phyloP scores from a whole-genome alignment of 1,140 invertebrate genomes.

The Drosophila rhopaloa region DNA sequence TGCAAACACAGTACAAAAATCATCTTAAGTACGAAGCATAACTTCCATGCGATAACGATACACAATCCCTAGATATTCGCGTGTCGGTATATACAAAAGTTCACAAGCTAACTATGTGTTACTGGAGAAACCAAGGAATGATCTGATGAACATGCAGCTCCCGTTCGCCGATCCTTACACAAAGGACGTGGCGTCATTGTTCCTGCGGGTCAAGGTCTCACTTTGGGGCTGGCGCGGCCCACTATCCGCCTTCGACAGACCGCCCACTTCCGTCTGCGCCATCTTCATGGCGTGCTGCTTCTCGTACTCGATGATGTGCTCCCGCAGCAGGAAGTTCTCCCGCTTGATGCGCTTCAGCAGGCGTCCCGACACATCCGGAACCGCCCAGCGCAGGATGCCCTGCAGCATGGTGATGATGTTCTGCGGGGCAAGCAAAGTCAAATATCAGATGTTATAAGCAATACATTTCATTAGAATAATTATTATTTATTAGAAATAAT shows the following conservation, averaged over 20 bases:
- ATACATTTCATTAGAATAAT: no score
- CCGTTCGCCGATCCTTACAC: constrained; percentile 6
- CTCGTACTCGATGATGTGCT: constrained; percentile 93
- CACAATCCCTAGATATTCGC: constrained; percentile 1
- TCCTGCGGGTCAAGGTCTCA: constrained; percentile 13
- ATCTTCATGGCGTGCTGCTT: constrained; percentile 39
- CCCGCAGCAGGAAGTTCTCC: constrained; percentile 93
- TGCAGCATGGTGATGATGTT: constrained; percentile 92
- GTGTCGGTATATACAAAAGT: constrained; percentile 48
- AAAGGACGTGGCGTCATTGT: constrained; percentile 10
- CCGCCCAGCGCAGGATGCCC: constrained; percentile 91
- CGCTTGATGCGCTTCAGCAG: constrained; percentile 91
- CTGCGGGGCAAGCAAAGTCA: constrained; percentile 85
- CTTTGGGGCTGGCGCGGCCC: constrained; percentile 16
- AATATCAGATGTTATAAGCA: no score
- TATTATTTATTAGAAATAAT: no score
- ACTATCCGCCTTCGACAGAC: constrained; percentile 9
- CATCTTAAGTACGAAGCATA: constrained; percentile 53
- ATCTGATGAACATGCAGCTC: constrained; percentile 1
- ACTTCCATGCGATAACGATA: constrained; percentile 23
- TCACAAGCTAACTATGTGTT: constrained; percentile 18
- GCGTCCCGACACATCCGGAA: constrained; percentile 91
- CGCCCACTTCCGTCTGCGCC: constrained; percentile 10
- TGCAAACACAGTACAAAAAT: constrained; percentile 24
- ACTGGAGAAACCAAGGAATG: constrained; percentile 9